Evolutionary conservation across 2,797 vertebrate genomes (phyloP).

Genomic region (Pterois miles): DNA sequence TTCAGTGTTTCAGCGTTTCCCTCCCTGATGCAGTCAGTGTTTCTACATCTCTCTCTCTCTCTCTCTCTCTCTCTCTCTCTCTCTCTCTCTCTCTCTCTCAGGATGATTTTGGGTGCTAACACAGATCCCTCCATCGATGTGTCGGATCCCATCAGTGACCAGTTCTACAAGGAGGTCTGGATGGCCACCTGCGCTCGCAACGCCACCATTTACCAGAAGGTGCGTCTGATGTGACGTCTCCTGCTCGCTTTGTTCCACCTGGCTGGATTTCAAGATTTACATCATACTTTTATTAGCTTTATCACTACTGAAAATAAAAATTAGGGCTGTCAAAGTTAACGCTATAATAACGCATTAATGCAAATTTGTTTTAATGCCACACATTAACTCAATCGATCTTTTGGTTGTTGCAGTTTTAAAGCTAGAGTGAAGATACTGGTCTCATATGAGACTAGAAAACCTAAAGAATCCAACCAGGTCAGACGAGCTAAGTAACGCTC

Average conservation of each 20-base stretch:
- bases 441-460: too few species aligned
- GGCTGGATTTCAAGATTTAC: background rate
- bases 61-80: background rate
- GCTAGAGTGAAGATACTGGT: too few species aligned
- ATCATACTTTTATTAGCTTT: background rate
- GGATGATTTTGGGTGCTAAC: conserved; percentile 88
- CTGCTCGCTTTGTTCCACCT: background rate
- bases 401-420: too few species aligned
- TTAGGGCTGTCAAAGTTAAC: too few species aligned
- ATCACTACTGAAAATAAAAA: background rate
- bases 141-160: conserved; percentile 92
- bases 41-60: background rate
- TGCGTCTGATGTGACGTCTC: conserved; percentile 28
- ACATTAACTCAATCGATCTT: too few species aligned
- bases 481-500: too few species aligned
- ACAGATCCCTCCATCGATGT: conserved; percentile 84
- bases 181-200: conserved; percentile 90
- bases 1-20: background rate
- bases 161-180: conserved; percentile 98
- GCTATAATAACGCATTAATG: too few species aligned
- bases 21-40: background rate
- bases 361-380: too few species aligned
- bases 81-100: conserved; percentile 67
- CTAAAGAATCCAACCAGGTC: too few species aligned
- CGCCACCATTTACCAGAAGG: conserved; percentile 93